phyloP scores from a whole-genome alignment of 1,140 invertebrate species.

The Caerostris extrusa region DNA sequence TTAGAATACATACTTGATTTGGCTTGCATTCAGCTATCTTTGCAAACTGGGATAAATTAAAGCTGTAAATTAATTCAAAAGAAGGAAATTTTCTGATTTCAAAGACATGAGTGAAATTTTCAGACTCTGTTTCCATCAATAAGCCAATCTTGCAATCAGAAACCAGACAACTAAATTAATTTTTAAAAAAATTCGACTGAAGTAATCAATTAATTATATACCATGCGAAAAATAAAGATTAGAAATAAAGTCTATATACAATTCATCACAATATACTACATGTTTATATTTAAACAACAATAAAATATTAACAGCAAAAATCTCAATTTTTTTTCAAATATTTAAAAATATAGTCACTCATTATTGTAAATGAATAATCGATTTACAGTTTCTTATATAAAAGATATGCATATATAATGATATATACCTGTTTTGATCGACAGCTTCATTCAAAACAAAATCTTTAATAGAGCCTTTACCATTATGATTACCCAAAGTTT shows the following conservation, averaged over 20 bases:
- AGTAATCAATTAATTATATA: too few species aligned
- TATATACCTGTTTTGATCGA: not conserved
- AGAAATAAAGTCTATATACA: too few species aligned
- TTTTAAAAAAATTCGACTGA: not conserved
- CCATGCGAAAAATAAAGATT: too few species aligned
- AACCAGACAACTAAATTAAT: not conserved
- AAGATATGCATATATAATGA: not conserved
- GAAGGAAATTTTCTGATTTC: constrained; percentile 41
- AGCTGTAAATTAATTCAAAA: constrained; percentile 6
- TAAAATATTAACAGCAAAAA: too few species aligned
- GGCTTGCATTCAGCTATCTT: constrained; percentile 8
- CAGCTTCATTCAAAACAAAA: constrained; percentile 36
- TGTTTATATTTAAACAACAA: too few species aligned
- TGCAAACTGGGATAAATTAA: not conserved
- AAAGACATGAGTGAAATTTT: not conserved
- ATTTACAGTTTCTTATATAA: not conserved
- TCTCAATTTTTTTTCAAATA: too few species aligned
- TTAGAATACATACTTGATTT: not conserved
- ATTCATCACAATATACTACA: too few species aligned
- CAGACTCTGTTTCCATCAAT: not conserved
- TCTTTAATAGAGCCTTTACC: not conserved
- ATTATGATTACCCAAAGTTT: not conserved
- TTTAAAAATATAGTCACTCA: too few species aligned
- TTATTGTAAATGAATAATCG: not conserved
- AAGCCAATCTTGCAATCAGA: constrained; percentile 1